A percentile compares a stretch with the other conserved stretches of the same genome.
Evolutionary conservation across 2,888 invertebrate genomes (phyloP).

Genomic region (Tenthredo scrophulariae): DNA sequence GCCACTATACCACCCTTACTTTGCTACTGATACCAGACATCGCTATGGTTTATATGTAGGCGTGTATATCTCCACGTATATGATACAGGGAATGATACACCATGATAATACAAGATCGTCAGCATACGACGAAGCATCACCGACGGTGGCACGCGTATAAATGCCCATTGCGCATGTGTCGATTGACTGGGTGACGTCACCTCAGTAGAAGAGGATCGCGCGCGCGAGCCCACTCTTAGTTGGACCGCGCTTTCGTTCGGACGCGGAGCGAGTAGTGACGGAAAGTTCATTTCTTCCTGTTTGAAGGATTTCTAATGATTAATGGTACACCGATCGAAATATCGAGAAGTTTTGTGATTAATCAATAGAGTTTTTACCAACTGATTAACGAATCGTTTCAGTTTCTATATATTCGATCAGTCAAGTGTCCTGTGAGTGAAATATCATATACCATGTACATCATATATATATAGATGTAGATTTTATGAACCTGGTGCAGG

Average conservation of each 20-base stretch:
- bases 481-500: neutral
- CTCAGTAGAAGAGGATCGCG: constrained; percentile 24
- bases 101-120: constrained; percentile 20
- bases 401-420: neutral
- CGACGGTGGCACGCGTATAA: constrained; percentile 48
- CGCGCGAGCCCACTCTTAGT: constrained; percentile 68
- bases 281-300: neutral
- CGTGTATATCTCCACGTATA: neutral
- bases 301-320: neutral
- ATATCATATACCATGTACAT: neutral
- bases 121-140: constrained; percentile 32
- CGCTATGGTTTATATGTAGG: neutral
- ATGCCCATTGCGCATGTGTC: constrained; percentile 43
- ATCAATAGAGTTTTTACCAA: neutral
- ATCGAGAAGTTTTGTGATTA: neutral
- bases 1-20: constrained; percentile 5
- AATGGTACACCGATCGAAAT: neutral
- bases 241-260: constrained; percentile 68
- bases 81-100: constrained; percentile 1
- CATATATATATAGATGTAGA: neutral
- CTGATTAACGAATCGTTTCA: neutral
- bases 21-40: neutral
- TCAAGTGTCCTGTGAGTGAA: neutral
- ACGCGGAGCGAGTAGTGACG: constrained; percentile 53
- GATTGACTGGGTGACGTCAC: constrained; percentile 47